Evolutionary conservation across 2,888 invertebrate species (phyloP), one percentile per base, ranked within the genome.

Genomic region (Artemia sinica): DNA sequence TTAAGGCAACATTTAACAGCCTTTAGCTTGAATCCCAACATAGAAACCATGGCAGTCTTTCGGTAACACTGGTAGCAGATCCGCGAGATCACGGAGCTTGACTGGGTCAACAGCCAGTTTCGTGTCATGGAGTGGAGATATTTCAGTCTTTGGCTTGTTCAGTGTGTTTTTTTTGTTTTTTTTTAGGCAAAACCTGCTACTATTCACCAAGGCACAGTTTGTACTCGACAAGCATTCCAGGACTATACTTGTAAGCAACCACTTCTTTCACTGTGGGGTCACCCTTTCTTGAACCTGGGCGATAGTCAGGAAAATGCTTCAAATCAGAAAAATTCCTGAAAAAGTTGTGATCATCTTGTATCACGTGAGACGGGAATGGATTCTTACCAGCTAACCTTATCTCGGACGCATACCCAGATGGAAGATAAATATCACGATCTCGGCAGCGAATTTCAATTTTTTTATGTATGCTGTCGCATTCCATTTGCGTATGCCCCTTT

Each of bases 391-490:
- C 7, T 58, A 14, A n/a, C 6, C n/a, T n/a, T 58, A 58, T 58
- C 14, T 7, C 13, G 14, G 58, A 58, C 13, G 14, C 58, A 14
- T 58, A 58, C 58, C 14, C 58, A 5, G 13, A 8, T 58, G 58
- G 58, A 58, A 58, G n/a, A 58, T n/a, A 58, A 58, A 58, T 58
- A 58, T 58, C 58, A n/a, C 58, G 7, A n/a, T 58, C 14, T 14
- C 58, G n/a, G 13, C 13, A n/a, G 14, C 14, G 13, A n/a, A 13
- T 13, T 14, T 58, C 58, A 58, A 8, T n/a, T 58, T n/a, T 13
- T n/a, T 13, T 14, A 14, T 58, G 4, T 5, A 58, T 0, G 6
- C n/a, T n/a, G 58, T 58, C 58, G 14, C 58, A 58, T 58, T 58
- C 58, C 58, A 0, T 58, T 58, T 58, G 58, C 8, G 58, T 58